These are phyloP conservation scores for Diplosoma virens DNA, from an alignment of 23 tunicate species.

Conservation along the genomic window DNA sequence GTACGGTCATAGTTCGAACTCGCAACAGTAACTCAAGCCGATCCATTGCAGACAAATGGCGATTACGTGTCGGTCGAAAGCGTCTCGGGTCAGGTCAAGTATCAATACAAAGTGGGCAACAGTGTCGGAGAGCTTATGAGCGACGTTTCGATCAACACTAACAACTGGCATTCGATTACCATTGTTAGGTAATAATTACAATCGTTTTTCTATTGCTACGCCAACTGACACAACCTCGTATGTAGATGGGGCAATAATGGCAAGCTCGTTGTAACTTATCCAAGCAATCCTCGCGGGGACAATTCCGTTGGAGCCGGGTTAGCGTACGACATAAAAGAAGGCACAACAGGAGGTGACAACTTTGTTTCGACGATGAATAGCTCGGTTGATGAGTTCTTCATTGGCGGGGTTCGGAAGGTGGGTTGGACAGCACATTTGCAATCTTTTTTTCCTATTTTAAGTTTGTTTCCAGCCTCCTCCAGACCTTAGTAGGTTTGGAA, in stretches of 20 bases:
- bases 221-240: no score
- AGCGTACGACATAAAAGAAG: not conserved
- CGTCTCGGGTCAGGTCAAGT: slow-evolving; percentile 41
- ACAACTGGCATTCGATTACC: slow-evolving; percentile 50
- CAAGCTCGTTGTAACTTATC: slow-evolving; percentile 17
- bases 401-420: slow-evolving; percentile 39
- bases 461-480: slow-evolving; percentile 25
- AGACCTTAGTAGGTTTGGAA: not conserved
- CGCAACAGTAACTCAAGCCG: not conserved
- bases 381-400: not conserved
- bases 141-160: slow-evolving; percentile 30
- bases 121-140: slow-evolving; percentile 53
- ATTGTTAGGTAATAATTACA: slow-evolving; percentile 41
- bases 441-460: no score
- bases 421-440: no score
- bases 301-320: not conserved
- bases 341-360: slow-evolving; percentile 7
- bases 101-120: slow-evolving; percentile 64
- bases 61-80: slow-evolving; percentile 69
- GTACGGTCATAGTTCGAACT: not conserved
- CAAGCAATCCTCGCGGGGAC: slow-evolving; percentile 27
- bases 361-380: slow-evolving; percentile 1
- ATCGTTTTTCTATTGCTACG: no score
- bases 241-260: slow-evolving; percentile 33
- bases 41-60: slow-evolving; percentile 27